Conservation (phyloP, 2,797 vertebrate genomes). For the Heterohyrax brucei region DNA sequence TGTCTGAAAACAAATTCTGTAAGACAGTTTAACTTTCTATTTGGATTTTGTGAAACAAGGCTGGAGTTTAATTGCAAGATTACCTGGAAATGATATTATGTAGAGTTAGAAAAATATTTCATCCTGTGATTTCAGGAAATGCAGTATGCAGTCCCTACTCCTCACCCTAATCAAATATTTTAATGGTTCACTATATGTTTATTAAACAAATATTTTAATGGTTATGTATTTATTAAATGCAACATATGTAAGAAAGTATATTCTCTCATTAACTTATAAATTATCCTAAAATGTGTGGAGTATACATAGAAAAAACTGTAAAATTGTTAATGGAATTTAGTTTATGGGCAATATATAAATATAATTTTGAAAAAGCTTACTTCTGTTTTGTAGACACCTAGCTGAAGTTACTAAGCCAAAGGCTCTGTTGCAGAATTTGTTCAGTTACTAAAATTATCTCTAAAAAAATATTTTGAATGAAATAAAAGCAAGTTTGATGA, state of each 20-base stretch:
- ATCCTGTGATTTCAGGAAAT: slow-evolving; percentile 47
- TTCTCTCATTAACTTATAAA: neutral
- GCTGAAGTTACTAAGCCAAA: neutral
- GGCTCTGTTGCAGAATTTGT: slow-evolving; percentile 18
- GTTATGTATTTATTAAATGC: slow-evolving; percentile 14
- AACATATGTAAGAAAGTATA: neutral
- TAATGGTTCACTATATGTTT: slow-evolving; percentile 5
- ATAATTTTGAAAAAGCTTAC: neutral
- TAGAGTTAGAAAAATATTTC: slow-evolving; percentile 42
- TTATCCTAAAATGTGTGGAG: neutral
- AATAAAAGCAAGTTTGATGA: slow-evolving; percentile 13
- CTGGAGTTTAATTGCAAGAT: neutral
- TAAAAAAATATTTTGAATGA: neutral
- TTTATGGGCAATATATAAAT: slow-evolving; percentile 8
- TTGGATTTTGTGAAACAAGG: slow-evolving; percentile 28
- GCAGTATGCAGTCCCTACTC: neutral
- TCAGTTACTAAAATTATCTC: slow-evolving; percentile 44
- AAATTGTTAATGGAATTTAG: slow-evolving; percentile 28
- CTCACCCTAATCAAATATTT: neutral
- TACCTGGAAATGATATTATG: slow-evolving; percentile 38
- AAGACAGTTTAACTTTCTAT: neutral
- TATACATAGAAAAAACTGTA: neutral
- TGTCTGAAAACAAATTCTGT: neutral
- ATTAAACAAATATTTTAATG: slow-evolving; percentile 36
- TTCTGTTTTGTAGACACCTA: neutral